Conservation (phyloP, 2,797 vertebrate genomes). For the Sebastes taczanowskii region DNA sequence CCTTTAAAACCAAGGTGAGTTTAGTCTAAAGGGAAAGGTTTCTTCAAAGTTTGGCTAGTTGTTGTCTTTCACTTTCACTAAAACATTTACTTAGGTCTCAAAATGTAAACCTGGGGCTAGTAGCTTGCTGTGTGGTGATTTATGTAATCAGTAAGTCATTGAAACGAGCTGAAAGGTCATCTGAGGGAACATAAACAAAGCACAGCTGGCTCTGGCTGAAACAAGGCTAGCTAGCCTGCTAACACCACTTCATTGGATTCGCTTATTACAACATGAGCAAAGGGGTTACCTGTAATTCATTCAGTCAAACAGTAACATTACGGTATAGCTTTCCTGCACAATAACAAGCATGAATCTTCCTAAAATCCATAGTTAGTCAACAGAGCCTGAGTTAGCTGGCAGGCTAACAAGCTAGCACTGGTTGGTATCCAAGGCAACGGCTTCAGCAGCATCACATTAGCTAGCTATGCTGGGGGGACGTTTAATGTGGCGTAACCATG, state of each 20-base stretch:
- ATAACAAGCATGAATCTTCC: neutral
- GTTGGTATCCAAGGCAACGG: neutral
- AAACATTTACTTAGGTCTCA: neutral
- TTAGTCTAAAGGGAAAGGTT: rapidly evolving
- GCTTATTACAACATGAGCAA: neutral
- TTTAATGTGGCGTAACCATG: rapidly evolving
- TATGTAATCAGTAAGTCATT: neutral
- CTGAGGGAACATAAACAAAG: neutral
- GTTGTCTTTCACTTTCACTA: neutral
- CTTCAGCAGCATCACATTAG: neutral
- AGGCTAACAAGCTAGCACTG: neutral
- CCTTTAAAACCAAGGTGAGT: neutral
- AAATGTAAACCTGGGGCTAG: neutral
- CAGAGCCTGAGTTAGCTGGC: neutral
- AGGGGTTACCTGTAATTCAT: rapidly evolving
- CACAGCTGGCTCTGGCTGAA: neutral
- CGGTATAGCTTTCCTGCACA: too few species aligned
- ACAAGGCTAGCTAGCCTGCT: neutral
- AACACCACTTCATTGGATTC: neutral
- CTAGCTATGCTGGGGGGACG: too few species aligned
- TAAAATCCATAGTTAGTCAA: neutral
- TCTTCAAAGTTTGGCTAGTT: neutral
- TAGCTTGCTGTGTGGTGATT: neutral
- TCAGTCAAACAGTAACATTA: too few species aligned
- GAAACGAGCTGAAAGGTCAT: neutral